Base-by-base conservation (phyloP, 2,888 invertebrate genomes). In the Caenorhabditis plicata region DNA sequence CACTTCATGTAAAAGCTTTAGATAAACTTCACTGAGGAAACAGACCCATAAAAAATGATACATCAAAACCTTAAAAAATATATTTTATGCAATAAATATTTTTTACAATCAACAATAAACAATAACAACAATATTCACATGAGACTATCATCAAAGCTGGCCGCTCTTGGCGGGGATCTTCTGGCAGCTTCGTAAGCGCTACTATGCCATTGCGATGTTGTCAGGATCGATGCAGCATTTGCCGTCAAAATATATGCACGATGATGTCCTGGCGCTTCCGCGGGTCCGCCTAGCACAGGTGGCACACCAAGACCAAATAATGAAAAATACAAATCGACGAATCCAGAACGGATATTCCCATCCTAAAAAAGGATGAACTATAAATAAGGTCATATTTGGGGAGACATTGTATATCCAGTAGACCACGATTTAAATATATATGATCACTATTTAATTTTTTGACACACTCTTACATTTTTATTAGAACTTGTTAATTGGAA, bases 291-390 rank as follows among this genome's bases (percentile, higher is more conserved):
- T 9, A 42, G 25, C 0, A 42, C 52, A 8, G 66, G 65, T 11
- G 68, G 68, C 2, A 51, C 38, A 29, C 64, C 68, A 13, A 66
- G 54, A 9, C 63, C 68, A 31, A 47, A 69, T 13, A 66, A 26
- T n/a, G 68, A 61, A 27, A 60, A 66, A 51, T 52, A 69, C 17
- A 69, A 22, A 40, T 69, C 68, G n/a, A 48, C 29, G 38, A 57
- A 66, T 25, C 57, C 44, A 27, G 42, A 49, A 13, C 66, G 48
- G 11, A 52, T 44, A 9, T 44, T 25, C 2, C 33, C 32, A 38
- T 63, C 63, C 55, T 47, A 4, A 47, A 46, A 23, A 15, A n/a
- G 20, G n/a, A 9, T n/a, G 4, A 17, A 42, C 8, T 13, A 3
- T 13, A 20, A 27, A n/a, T n/a, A n/a, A n/a, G n/a, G n/a, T n/a